Percentiles rank a stretch among this genome's conserved stretches.
Evolutionary conservation across 2,888 invertebrate genomes (phyloP).

Genomic region (Dynastes grantii): DNA sequence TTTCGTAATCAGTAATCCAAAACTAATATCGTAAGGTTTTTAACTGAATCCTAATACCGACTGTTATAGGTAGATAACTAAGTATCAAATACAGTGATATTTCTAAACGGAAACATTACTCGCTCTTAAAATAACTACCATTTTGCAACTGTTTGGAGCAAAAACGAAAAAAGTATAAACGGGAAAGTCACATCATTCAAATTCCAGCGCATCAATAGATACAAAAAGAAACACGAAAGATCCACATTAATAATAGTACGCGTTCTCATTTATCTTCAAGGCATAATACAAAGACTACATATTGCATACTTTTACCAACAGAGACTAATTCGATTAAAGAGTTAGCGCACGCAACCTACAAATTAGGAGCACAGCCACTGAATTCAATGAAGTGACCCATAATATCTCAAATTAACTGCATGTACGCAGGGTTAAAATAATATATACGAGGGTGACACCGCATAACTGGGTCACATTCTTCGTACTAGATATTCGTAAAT

Average conservation of each 20-base stretch:
- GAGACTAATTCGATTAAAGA: conserved; percentile 34
- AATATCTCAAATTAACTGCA: conserved; percentile 34
- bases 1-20: too few species aligned
- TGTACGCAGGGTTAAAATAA: conserved; percentile 33
- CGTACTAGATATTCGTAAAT: neutral
- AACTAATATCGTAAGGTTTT: too few species aligned
- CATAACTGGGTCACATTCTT: conserved; percentile 34
- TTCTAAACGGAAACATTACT: too few species aligned
- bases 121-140: too few species aligned
- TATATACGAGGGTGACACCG: conserved; percentile 32
- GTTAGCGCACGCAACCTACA: conserved; percentile 29
- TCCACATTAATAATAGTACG: conserved; percentile 33
- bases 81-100: too few species aligned
- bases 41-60: too few species aligned
- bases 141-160: neutral
- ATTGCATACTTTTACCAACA: conserved; percentile 19
- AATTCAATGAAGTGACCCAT: conserved; percentile 36
- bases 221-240: conserved; percentile 20
- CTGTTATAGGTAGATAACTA: too few species aligned
- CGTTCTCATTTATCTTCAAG: conserved; percentile 16
- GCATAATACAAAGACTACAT: neutral
- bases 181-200: conserved; percentile 19
- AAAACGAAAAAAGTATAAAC: conserved; percentile 5
- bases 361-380: conserved; percentile 26
- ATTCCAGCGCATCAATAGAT: neutral